Conservation (phyloP, 2,797 vertebrate species). For the Lagorchestes hirsutus region DNA sequence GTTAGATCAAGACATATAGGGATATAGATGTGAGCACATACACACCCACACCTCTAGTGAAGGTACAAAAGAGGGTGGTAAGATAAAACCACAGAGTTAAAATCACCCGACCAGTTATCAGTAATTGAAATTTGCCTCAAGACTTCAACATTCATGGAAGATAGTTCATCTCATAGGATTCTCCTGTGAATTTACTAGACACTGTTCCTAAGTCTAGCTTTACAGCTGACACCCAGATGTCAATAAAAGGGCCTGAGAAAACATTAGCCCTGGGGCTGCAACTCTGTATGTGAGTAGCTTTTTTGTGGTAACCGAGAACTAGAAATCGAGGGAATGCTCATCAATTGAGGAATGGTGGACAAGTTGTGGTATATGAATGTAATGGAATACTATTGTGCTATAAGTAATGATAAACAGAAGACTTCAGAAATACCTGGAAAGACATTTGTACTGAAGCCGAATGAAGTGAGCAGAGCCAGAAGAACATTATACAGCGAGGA, state of each 20-base stretch:
- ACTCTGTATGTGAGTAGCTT: background rate
- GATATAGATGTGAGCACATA: background rate
- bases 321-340: too few species aligned
- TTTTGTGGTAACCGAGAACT: too few species aligned
- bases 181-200: background rate
- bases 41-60: background rate
- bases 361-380: too few species aligned
- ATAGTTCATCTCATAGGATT: background rate
- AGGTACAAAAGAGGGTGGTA: background rate
- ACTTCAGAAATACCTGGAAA: too few species aligned
- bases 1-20: background rate
- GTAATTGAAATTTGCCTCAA: background rate
- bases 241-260: background rate
- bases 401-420: too few species aligned
- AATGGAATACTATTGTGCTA: too few species aligned
- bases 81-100: background rate
- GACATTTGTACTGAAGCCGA: too few species aligned
- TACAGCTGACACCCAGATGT: background rate
- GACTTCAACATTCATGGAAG: background rate
- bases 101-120: background rate
- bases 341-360: too few species aligned
- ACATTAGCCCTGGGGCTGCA: background rate
- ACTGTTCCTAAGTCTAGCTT: background rate
- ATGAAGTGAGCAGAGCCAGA: too few species aligned
- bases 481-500: too few species aligned